These are phyloP conservation scores for Anarhynchus alexandrinus DNA, from an alignment of 2,113 vertebrate species.

Conservation along the genomic window DNA sequence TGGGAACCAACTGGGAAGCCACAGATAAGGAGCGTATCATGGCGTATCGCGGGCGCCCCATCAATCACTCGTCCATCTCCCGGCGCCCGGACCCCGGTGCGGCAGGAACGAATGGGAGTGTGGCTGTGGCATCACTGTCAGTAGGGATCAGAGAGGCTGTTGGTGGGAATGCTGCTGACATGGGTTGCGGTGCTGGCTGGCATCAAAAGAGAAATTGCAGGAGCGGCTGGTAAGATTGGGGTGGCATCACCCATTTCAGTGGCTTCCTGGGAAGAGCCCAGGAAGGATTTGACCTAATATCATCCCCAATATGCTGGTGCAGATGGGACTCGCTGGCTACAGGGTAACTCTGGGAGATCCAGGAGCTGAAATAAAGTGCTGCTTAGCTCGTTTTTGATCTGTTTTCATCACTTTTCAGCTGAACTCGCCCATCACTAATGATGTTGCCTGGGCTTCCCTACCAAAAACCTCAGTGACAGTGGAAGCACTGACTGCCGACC, in stretches of 20 bases:
- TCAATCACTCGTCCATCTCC: slow-evolving; percentile 57
- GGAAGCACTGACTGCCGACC: fast-evolving
- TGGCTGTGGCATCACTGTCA: background rate
- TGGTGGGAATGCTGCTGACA: background rate
- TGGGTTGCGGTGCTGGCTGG: background rate
- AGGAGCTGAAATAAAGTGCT: background rate
- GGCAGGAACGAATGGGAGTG: background rate
- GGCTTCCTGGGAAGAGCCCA: background rate
- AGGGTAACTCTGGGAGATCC: too few species aligned
- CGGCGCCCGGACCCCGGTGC: fast-evolving
- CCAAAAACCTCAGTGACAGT: too few species aligned
- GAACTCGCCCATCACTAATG: background rate
- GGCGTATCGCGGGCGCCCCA: background rate
- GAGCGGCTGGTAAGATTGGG: fast-evolving
- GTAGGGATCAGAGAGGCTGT: background rate
- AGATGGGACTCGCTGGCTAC: background rate
- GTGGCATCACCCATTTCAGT: fast-evolving
- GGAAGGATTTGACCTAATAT: too few species aligned
- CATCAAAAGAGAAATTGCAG: fast-evolving
- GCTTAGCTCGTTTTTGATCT: background rate
- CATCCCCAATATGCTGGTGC: fast-evolving
- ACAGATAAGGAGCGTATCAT: slow-evolving; percentile 14
- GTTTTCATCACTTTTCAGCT: background rate
- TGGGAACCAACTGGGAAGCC: background rate
- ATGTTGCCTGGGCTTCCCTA: background rate